Base-by-base conservation (phyloP, 2,797 vertebrate genomes). In the Brotula barbata region DNA sequence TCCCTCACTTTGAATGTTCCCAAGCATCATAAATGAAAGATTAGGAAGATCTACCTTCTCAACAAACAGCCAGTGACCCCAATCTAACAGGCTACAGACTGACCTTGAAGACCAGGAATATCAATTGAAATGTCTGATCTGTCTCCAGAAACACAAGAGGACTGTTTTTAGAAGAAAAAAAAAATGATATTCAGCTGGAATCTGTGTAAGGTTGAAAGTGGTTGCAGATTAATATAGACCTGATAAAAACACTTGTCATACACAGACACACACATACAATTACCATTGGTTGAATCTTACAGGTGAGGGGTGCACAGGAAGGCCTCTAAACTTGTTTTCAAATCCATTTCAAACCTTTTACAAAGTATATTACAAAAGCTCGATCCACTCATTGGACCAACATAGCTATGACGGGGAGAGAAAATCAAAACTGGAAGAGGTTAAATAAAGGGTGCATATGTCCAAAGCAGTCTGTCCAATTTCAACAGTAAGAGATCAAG, bases 241-340 rank as follows among this genome's bases (percentile, higher is more conserved):
- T 37, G 4, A 43, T 19, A 2, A 1, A 16, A 12, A 6, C 21
- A 15, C 12, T 22, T 28, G 3, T 6, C 20, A 65, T 45, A 22
- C 17, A 52, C 15, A 41, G 5, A 12, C 16, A 28, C 15, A 5
- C 11, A 28, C 12, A 17, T 52, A 21, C 42, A 25, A 19, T 53
- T 53, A 43, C 28, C 12, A 52, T 48, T 6, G 36, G 31, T 9
- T 49, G 16, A 57, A 69, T 50, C 20, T 44, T 39, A 42, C 14
- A 56, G 9, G 40, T 6, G 19, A 31, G 59, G 47, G 6, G 1
- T 33, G 14, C 51, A 23, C n/a, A 51, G 42, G n/a, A 51, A 19
- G 33, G 42, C 44, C 47, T 53, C 34, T 11, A 16, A 34, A 40
- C 47, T 36, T 10, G 33, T 34, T 39, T 39, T 15, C 3, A 39